Percentiles rank a stretch among this genome's conserved stretches.
phyloP scores from a whole-genome alignment of 2,113 vertebrate genomes.

The Xyrauchen texanus region DNA sequence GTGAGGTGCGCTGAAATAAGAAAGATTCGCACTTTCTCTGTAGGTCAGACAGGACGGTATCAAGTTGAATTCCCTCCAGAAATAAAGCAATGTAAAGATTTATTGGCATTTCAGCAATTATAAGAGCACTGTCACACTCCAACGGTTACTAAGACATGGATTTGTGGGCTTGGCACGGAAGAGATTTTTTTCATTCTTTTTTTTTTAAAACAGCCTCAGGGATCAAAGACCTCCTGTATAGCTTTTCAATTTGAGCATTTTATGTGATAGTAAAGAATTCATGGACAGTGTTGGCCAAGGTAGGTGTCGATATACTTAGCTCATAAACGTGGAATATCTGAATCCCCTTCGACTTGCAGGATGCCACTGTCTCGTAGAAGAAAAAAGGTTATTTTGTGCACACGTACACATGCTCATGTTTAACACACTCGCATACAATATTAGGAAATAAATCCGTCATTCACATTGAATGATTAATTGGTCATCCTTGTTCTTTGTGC shows the following conservation, averaged over 20 bases:
- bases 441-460: conserved; percentile 11
- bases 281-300: conserved; percentile 28
- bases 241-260: conserved; percentile 55
- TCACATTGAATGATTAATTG: conserved; percentile 28
- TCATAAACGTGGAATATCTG: conserved; percentile 50
- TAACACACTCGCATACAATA: neutral
- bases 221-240: conserved; percentile 39
- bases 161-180: conserved; percentile 63
- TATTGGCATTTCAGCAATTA: conserved; percentile 71
- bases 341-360: conserved; percentile 11
- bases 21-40: conserved; percentile 54
- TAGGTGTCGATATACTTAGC: conserved; percentile 32
- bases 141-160: conserved; percentile 63
- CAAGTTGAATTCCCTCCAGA: conserved; percentile 61
- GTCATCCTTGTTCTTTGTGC: conserved; percentile 11
- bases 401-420: neutral
- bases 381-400: neutral
- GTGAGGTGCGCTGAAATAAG: conserved; percentile 61
- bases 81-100: conserved; percentile 69
- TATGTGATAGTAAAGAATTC: conserved; percentile 57
- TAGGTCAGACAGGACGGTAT: conserved; percentile 56
- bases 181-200: conserved; percentile 49
- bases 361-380: neutral
- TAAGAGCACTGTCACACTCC: conserved; percentile 72
- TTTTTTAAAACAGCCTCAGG: conserved; percentile 33